These are phyloP conservation scores for Thymelicus sylvestris DNA, from an alignment of 2,888 invertebrate species.

Conservation along the genomic window DNA sequence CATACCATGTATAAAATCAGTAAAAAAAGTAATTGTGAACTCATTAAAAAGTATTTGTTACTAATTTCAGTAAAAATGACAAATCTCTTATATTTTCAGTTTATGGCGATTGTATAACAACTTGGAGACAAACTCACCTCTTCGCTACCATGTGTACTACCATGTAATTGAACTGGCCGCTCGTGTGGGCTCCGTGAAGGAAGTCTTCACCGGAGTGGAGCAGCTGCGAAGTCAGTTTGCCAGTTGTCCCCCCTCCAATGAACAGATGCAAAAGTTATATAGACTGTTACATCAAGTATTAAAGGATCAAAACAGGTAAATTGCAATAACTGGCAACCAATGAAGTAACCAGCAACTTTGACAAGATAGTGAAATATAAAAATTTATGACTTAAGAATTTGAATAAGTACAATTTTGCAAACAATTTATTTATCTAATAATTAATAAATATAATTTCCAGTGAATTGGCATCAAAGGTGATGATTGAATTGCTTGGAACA, in stretches of 20 bases:
- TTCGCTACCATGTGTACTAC: constrained; percentile 96
- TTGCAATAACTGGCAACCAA: background rate
- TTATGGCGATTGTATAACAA: constrained; percentile 97
- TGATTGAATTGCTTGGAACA: constrained; percentile 98
- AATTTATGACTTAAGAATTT: too few species aligned
- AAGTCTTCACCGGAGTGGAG: constrained; percentile 93
- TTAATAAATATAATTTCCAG: constrained; percentile 68
- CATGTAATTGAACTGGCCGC: constrained; percentile 95
- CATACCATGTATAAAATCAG: too few species aligned
- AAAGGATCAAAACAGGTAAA: constrained; percentile 92
- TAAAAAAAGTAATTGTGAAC: too few species aligned
- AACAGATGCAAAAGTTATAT: constrained; percentile 96
- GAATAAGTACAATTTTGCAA: too few species aligned
- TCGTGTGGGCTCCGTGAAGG: constrained; percentile 92
- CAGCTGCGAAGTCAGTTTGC: constrained; percentile 92
- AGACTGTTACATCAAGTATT: constrained; percentile 95
- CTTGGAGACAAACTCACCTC: constrained; percentile 91
- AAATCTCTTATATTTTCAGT: constrained; percentile 73
- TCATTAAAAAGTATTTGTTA: too few species aligned
- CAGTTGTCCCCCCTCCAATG: constrained; percentile 91
- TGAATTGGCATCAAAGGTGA: constrained; percentile 96
- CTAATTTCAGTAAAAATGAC: too few species aligned
- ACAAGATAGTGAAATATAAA: too few species aligned
- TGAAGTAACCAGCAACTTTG: too few species aligned
- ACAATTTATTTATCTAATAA: background rate